Conservation (phyloP, 2,797 vertebrate genomes). For the Myotis planiceps region DNA sequence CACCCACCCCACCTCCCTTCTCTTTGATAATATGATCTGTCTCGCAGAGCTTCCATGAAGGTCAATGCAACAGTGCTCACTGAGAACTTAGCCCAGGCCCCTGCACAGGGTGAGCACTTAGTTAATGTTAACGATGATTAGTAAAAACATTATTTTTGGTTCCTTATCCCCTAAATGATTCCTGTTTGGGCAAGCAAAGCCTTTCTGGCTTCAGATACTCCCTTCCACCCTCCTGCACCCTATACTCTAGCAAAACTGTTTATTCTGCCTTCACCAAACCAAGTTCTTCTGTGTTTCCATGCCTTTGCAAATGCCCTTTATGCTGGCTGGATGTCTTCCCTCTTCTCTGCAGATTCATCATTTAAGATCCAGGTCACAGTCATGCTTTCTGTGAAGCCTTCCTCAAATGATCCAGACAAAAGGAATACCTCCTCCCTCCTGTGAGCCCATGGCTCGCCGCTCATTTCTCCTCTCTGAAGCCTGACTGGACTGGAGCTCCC, state of each 20-base stretch:
- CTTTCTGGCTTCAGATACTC: background rate
- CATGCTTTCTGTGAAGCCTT: background rate
- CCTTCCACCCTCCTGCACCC: background rate
- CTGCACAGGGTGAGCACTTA: background rate
- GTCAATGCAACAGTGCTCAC: background rate
- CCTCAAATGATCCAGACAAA: background rate
- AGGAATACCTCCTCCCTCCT: background rate
- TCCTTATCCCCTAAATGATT: background rate
- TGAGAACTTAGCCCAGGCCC: background rate
- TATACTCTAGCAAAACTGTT: background rate
- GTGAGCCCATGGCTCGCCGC: background rate
- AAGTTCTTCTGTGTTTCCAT: background rate
- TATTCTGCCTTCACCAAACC: background rate
- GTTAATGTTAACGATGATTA: background rate
- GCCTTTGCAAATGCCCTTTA: background rate
- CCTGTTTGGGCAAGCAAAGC: background rate
- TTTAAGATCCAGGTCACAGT: background rate
- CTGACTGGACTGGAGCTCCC: background rate
- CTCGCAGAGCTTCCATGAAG: background rate
- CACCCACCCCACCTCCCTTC: background rate
- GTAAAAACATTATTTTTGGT: background rate
- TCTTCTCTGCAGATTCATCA: background rate
- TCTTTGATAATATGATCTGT: background rate
- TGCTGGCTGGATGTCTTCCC: background rate
- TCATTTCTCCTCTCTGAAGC: background rate